Conservation (phyloP, 2,113 vertebrate genomes). For the Bagarius yarrelli region DNA sequence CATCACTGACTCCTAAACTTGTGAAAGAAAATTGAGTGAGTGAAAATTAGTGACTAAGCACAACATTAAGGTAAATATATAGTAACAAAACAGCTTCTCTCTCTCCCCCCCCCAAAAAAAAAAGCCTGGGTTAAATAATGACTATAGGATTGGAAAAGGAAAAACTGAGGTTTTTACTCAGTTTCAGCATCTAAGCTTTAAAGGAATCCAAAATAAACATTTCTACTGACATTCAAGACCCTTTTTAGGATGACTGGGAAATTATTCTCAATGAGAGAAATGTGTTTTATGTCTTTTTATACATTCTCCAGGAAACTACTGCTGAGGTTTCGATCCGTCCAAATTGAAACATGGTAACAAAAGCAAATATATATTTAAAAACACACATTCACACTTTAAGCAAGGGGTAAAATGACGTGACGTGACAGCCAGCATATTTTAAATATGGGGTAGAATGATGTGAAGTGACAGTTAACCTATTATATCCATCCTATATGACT, state of each 20-base stretch:
- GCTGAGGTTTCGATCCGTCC: constrained; percentile 5
- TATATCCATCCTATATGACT: neutral
- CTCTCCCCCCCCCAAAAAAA: no score
- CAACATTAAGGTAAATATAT: neutral
- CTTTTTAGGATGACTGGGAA: constrained; percentile 37
- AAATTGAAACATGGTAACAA: constrained; percentile 39
- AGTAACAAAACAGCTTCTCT: neutral
- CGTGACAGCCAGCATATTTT: neutral
- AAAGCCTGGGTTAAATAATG: constrained; percentile 1
- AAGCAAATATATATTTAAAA: neutral
- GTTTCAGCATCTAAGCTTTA: constrained; percentile 2
- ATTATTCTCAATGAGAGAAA: constrained; percentile 35
- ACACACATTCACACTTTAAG: neutral
- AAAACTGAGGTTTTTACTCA: constrained; percentile 14
- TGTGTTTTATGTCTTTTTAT: constrained; percentile 36
- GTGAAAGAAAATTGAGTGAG: constrained; percentile 1
- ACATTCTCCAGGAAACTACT: constrained; percentile 27
- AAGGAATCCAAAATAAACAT: constrained; percentile 45
- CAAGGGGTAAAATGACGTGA: neutral
- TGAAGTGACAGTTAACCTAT: neutral
- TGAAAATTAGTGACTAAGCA: neutral
- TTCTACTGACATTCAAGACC: constrained; percentile 43
- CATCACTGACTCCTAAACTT: constrained; percentile 43
- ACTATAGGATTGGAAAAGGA: neutral
- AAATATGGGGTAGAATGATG: neutral